A percentile compares a stretch with the other conserved stretches of the same genome.
Conservation (phyloP, 2,888 invertebrate genomes). For the Diachrysia chrysitis region DNA sequence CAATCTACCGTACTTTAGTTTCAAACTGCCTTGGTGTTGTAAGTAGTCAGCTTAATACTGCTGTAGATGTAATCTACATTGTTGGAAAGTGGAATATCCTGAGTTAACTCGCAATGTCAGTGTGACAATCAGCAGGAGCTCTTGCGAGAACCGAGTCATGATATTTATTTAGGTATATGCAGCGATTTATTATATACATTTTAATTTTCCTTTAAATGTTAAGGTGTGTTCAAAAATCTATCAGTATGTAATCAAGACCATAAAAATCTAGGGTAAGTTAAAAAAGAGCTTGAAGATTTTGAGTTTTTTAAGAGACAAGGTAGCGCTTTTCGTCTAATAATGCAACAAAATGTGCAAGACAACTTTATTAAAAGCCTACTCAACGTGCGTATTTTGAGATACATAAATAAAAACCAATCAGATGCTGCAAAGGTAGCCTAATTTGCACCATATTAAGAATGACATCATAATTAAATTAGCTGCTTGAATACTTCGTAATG, state of each 20-base stretch:
- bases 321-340: no score
- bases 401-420: background rate
- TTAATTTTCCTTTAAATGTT: no score
- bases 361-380: no score
- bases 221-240: no score
- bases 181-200: no score
- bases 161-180: no score
- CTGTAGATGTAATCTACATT: background rate
- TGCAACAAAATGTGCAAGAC: no score
- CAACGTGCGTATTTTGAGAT: background rate
- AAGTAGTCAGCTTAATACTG: background rate
- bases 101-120: background rate
- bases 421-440: slow-evolving; percentile 13
- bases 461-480: slow-evolving; percentile 57
- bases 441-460: slow-evolving; percentile 26
- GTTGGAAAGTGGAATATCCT: background rate
- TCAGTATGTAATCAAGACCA: no score
- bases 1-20: background rate
- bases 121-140: background rate
- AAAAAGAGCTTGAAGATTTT: no score
- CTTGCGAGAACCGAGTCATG: background rate
- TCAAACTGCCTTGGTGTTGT: background rate
- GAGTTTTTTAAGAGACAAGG: no score
- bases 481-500: slow-evolving; percentile 33
- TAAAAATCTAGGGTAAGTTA: no score